phyloP scores from a whole-genome alignment of 1,140 invertebrate species.

The Atta texana region DNA sequence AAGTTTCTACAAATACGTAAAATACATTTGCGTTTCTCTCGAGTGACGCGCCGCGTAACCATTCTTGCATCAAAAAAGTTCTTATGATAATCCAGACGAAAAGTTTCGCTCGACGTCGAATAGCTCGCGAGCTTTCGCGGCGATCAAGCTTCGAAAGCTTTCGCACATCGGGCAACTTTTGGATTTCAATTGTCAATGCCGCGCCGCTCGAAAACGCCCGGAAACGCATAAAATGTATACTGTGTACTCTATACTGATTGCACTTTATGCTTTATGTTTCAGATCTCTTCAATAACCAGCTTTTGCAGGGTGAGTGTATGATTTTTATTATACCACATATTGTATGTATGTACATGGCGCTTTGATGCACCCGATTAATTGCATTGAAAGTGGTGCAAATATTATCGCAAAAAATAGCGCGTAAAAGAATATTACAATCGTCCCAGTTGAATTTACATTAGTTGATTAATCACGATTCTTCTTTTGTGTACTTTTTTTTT shows the following conservation, averaged over 20 bases:
- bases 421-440: background rate
- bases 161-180: conserved; percentile 37
- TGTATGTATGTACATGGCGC: background rate
- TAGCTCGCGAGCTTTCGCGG: conserved; percentile 10
- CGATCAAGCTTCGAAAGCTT: conserved; percentile 64
- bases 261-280: conserved; percentile 85
- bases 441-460: conserved; percentile 5
- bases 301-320: conserved; percentile 93
- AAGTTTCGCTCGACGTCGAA: conserved; percentile 56
- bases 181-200: conserved; percentile 67
- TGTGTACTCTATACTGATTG: conserved; percentile 47
- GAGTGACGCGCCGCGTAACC: background rate
- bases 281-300: conserved; percentile 94
- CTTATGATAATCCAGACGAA: conserved; percentile 69
- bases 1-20: conserved; percentile 68
- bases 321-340: conserved; percentile 29
- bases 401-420: background rate
- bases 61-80: conserved; percentile 61
- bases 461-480: conserved; percentile 36
- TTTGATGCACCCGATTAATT: background rate
- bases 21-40: conserved; percentile 43
- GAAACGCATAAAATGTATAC: conserved; percentile 14
- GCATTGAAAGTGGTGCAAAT: background rate
- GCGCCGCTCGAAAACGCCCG: conserved; percentile 6
- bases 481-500: background rate